phyloP scores from a whole-genome alignment of 2,888 invertebrate genomes.

The Horisme vitalbata region DNA sequence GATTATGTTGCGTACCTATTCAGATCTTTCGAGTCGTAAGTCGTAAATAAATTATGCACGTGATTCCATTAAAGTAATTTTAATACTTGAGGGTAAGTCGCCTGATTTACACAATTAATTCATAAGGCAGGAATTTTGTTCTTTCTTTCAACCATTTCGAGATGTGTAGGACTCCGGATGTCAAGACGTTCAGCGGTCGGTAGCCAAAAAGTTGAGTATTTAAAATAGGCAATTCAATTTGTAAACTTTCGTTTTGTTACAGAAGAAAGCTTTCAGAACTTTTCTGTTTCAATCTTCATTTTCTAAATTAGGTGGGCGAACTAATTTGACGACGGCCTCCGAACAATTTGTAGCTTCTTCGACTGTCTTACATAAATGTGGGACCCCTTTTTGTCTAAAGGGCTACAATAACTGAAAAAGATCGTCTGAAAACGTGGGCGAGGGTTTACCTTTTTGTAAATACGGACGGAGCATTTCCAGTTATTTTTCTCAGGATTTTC shows the following conservation, averaged over 20 bases:
- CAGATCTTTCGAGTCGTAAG: slow-evolving; percentile 8
- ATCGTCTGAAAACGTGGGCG: slow-evolving; percentile 8
- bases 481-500: slow-evolving; percentile 4
- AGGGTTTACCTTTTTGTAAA: slow-evolving; percentile 13
- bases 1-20: slow-evolving; percentile 9
- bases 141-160: not conserved
- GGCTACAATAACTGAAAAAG: slow-evolving; percentile 6
- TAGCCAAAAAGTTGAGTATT: slow-evolving; percentile 22
- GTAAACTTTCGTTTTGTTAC: slow-evolving; percentile 35
- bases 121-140: too few species aligned
- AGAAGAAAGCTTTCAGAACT: slow-evolving; percentile 55
- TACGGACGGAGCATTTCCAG: slow-evolving; percentile 12
- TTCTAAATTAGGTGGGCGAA: slow-evolving; percentile 41
- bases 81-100: slow-evolving; percentile 19
- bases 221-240: slow-evolving; percentile 27
- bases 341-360: slow-evolving; percentile 32
- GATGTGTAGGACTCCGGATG: slow-evolving; percentile 4
- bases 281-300: slow-evolving; percentile 47
- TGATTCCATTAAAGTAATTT: slow-evolving; percentile 24
- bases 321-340: slow-evolving; percentile 39
- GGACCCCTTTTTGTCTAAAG: slow-evolving; percentile 13
- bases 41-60: slow-evolving; percentile 24
- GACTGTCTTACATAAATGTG: slow-evolving; percentile 11
- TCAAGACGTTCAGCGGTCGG: slow-evolving; percentile 10
- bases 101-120: slow-evolving; percentile 7